Conservation (phyloP, 2,888 invertebrate species). For the Merodon equestris region DNA sequence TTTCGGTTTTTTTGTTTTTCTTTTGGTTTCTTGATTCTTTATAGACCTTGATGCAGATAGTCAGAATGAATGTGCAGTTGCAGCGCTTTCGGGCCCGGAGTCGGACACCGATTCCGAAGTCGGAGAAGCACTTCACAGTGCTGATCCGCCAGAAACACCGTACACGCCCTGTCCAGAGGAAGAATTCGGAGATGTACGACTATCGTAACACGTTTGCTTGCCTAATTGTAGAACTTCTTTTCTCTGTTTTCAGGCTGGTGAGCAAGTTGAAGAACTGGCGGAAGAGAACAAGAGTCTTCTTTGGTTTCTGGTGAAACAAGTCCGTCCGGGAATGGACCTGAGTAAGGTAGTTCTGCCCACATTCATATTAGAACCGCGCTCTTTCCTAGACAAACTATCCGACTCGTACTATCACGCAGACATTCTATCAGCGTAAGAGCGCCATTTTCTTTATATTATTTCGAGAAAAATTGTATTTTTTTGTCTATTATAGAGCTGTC, state of each 20-base stretch:
- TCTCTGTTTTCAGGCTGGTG: conserved; percentile 84
- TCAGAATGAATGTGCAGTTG: conserved; percentile 83
- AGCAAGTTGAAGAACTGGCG: conserved; percentile 93
- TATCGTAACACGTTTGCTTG: neutral
- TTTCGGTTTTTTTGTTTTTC: neutral
- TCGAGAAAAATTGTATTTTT: neutral
- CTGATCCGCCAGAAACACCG: conserved; percentile 81
- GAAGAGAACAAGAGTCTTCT: conserved; percentile 97
- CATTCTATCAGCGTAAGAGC: conserved; percentile 88
- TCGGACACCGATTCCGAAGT: conserved; percentile 84
- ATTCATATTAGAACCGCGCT: conserved; percentile 95
- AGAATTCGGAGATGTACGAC: conserved; percentile 81
- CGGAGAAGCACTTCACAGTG: conserved; percentile 70
- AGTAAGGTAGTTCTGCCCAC: conserved; percentile 92
- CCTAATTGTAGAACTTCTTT: no score
- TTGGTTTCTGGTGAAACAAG: conserved; percentile 97
- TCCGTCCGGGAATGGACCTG: conserved; percentile 97
- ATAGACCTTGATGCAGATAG: conserved; percentile 86
- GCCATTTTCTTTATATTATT: no score
- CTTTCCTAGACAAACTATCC: conserved; percentile 94
- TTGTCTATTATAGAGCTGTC: conserved; percentile 84
- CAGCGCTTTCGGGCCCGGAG: conserved; percentile 78
- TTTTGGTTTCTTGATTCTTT: conserved; percentile 7
- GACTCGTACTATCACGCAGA: conserved; percentile 97
- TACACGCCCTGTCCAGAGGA: conserved; percentile 82